phyloP scores from a whole-genome alignment of 2,888 invertebrate genomes.

The Drosophila subsilvestris region DNA sequence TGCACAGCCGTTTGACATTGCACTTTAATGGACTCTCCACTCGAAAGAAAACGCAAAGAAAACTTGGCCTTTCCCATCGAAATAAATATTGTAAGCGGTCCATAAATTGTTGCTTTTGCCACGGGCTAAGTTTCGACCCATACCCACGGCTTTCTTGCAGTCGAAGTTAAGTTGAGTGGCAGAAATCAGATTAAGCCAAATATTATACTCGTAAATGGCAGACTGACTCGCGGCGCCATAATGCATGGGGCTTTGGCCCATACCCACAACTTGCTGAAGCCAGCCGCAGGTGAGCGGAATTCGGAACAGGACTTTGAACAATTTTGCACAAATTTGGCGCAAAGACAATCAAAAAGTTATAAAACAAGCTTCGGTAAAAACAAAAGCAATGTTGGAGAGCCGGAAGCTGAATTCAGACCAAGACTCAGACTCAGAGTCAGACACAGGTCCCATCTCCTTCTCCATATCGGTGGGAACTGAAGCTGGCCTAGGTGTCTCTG shows the following conservation, averaged over 20 bases:
- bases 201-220: conserved; percentile 60
- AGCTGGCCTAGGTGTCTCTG: conserved; percentile 34
- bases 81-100: conserved; percentile 54
- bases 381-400: conserved; percentile 56
- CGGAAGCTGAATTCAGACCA: conserved; percentile 11
- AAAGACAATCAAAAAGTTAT: conserved; percentile 82
- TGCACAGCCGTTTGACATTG: conserved; percentile 25
- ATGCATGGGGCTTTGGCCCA: not conserved
- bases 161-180: conserved; percentile 68
- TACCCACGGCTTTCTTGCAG: conserved; percentile 27
- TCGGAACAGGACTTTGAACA: conserved; percentile 56
- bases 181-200: conserved; percentile 74
- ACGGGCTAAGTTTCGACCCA: conserved; percentile 60
- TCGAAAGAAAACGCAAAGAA: conserved; percentile 10
- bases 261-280: conserved; percentile 42
- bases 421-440: conserved; percentile 21
- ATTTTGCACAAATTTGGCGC: conserved; percentile 75
- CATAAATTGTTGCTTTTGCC: conserved; percentile 63
- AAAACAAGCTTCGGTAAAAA: conserved; percentile 70
- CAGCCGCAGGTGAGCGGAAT: conserved; percentile 51
- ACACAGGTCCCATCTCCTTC: conserved; percentile 48
- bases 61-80: conserved; percentile 40
- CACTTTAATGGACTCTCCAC: conserved; percentile 56
- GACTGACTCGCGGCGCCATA: conserved; percentile 15
- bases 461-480: conserved; percentile 38